Evolutionary conservation across 2,888 invertebrate genomes (phyloP).

Genomic region (Tholera decimalis): DNA sequence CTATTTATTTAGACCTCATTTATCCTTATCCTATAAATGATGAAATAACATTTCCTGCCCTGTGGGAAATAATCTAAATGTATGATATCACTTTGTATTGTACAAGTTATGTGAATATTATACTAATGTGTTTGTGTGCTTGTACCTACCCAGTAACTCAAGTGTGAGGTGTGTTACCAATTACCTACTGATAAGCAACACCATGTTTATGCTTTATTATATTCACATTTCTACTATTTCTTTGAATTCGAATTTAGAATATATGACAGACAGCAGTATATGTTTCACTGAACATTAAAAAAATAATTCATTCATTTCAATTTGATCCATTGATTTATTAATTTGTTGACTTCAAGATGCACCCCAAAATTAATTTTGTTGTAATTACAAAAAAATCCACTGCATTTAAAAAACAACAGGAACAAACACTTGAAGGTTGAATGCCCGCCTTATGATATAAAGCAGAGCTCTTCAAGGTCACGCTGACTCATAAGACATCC

Average conservation of each 20-base stretch:
- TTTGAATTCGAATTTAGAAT: constrained; percentile 10
- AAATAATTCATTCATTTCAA: too few relatives aligned
- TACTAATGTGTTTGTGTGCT: constrained; percentile 31
- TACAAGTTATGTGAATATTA: constrained; percentile 51
- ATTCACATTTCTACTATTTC: constrained; percentile 33
- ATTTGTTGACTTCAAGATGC: constrained; percentile 1
- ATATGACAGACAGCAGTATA: not conserved
- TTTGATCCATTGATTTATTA: constrained; percentile 4
- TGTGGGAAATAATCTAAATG: constrained; percentile 66
- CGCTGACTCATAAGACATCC: constrained; percentile 73
- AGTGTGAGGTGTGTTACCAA: constrained; percentile 54
- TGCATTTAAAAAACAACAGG: constrained; percentile 43
- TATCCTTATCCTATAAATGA: constrained; percentile 29
- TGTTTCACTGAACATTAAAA: constrained; percentile 1
- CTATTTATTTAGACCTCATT: not conserved
- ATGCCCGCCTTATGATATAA: constrained; percentile 76
- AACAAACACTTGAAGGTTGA: constrained; percentile 71
- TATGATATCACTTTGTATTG: constrained; percentile 74
- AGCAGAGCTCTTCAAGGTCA: constrained; percentile 72
- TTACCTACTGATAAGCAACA: constrained; percentile 59
- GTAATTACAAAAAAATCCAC: constrained; percentile 17
- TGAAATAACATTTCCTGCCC: constrained; percentile 61
- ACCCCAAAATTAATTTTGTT: constrained; percentile 9
- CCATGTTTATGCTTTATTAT: constrained; percentile 47
- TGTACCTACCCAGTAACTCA: constrained; percentile 34